Percentiles rank a stretch among this genome's conserved stretches.
phyloP scores from a whole-genome alignment of 2,888 invertebrate genomes.

The Stratiomys singularior region DNA sequence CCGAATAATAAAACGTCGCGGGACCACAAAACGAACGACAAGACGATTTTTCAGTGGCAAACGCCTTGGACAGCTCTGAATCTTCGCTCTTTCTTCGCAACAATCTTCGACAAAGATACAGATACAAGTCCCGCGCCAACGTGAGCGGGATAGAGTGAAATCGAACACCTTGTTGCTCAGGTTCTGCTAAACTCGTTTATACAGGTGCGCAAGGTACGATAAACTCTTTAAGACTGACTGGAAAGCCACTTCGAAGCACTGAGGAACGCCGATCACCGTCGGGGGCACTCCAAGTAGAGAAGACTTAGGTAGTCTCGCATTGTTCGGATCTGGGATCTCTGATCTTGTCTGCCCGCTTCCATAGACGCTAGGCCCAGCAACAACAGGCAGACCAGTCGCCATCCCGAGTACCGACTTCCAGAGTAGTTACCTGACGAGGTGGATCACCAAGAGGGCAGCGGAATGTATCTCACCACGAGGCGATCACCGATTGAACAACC shows the following conservation, averaged over 20 bases:
- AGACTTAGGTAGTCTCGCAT: constrained; percentile 51
- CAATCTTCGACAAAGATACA: constrained; percentile 1
- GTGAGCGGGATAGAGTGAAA: neutral
- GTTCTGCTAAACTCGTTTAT: constrained; percentile 49
- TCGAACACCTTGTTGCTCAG: constrained; percentile 40
- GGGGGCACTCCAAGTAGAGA: constrained; percentile 55
- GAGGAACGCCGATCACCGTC: constrained; percentile 60
- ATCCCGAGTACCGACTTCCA: constrained; percentile 37
- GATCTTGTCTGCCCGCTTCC: constrained; percentile 47
- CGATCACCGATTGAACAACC: constrained; percentile 37
- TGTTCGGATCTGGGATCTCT: constrained; percentile 48
- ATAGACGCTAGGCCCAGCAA: constrained; percentile 15
- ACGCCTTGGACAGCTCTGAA: constrained; percentile 34
- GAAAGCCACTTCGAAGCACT: constrained; percentile 30
- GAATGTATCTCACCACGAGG: constrained; percentile 33
- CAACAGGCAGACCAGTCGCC: neutral
- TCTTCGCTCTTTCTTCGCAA: constrained; percentile 6
- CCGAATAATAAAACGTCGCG: constrained; percentile 38
- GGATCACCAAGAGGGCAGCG: constrained; percentile 22
- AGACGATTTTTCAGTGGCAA: constrained; percentile 32
- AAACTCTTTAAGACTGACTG: constrained; percentile 60
- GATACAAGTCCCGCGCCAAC: neutral
- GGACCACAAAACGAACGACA: constrained; percentile 24
- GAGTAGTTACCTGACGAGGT: constrained; percentile 39
- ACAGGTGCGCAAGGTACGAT: constrained; percentile 65